Percentiles rank a stretch among this genome's conserved stretches.
Conservation (phyloP, 2,113 vertebrate species). For the Pteropus alecto region DNA sequence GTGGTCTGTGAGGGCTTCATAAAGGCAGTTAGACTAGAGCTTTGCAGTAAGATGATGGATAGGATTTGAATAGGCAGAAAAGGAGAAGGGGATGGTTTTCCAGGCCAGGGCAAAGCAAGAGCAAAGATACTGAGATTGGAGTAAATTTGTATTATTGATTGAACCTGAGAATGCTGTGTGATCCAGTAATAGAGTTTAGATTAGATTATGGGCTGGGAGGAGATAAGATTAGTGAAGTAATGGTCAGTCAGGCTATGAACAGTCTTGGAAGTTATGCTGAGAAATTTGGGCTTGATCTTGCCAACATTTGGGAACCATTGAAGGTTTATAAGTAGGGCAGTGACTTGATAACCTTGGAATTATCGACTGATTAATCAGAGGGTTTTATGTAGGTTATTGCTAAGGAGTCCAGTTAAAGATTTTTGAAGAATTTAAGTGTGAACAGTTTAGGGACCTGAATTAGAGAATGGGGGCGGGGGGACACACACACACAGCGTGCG, state of each 20-base stretch:
- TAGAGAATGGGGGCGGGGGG: no score
- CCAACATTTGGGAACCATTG: neutral
- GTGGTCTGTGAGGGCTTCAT: neutral
- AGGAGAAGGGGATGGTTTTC: constrained; percentile 32
- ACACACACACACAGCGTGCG: no score
- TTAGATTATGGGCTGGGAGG: constrained; percentile 1
- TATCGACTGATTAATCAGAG: neutral
- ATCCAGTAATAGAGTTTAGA: neutral
- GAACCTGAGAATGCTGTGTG: neutral
- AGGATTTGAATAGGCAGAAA: neutral
- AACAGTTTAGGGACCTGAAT: neutral
- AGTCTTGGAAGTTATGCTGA: neutral
- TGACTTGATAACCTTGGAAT: constrained; percentile 28
- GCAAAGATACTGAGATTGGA: neutral
- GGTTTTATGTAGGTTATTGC: neutral
- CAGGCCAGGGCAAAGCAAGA: neutral
- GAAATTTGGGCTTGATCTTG: constrained; percentile 40
- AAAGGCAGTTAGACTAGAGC: neutral
- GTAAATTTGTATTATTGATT: neutral
- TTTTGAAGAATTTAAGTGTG: neutral
- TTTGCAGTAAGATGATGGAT: neutral
- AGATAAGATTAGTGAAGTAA: constrained; percentile 23
- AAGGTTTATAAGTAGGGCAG: constrained; percentile 1
- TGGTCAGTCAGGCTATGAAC: constrained; percentile 7
- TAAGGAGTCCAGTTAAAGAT: neutral